Conservation (phyloP, 2,797 vertebrate genomes). For the Vireo griseus region DNA sequence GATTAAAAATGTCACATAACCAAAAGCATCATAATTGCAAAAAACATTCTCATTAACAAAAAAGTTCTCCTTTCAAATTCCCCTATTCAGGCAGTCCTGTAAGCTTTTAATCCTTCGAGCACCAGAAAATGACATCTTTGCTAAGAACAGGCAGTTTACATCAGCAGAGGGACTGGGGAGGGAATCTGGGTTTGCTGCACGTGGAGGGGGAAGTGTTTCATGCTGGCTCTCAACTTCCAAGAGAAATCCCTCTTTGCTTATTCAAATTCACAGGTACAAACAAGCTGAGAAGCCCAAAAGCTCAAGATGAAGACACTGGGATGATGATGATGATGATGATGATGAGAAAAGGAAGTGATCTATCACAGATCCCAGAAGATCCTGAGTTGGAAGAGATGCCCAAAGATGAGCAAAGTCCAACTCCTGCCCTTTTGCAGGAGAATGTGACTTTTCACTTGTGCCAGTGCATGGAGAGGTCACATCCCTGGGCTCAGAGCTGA, state of each 20-base stretch:
- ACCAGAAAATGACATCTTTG: slow-evolving; percentile 26
- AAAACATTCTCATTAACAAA: slow-evolving; percentile 46
- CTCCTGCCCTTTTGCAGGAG: background rate
- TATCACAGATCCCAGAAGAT: background rate
- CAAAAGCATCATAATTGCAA: background rate
- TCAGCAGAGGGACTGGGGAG: background rate
- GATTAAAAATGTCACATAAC: background rate
- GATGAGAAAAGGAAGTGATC: background rate
- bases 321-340: background rate
- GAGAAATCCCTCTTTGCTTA: background rate
- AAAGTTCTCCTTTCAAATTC: slow-evolving; percentile 1
- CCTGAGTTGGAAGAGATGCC: background rate
- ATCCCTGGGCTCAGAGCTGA: background rate
- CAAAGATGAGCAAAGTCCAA: background rate
- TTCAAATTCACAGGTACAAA: background rate
- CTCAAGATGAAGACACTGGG: background rate
- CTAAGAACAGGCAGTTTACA: background rate
- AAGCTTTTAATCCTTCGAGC: slow-evolving; percentile 53
- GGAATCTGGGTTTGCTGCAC: background rate
- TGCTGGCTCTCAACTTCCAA: background rate
- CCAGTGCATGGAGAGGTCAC: background rate
- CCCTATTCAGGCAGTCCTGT: background rate
- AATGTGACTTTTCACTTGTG: background rate
- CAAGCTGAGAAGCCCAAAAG: background rate
- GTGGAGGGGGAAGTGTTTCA: background rate